These are phyloP conservation scores for Hippolais icterina DNA, from an alignment of 2,113 vertebrate species.

Conservation along the genomic window DNA sequence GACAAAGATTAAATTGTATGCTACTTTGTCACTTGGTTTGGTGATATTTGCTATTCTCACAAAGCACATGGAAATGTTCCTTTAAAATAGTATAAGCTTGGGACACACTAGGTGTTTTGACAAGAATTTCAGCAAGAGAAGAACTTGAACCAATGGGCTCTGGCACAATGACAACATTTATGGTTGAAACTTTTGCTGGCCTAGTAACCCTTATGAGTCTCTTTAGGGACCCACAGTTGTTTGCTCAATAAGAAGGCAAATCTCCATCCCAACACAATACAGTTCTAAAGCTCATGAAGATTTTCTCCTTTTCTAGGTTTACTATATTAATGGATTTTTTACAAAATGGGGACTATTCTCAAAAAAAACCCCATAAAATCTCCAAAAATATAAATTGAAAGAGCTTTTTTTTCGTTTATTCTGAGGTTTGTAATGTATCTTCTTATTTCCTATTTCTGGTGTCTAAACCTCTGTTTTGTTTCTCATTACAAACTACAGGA, in stretches of 20 bases:
- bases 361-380: neutral
- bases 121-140: neutral
- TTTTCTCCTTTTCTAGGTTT: neutral
- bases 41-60: neutral
- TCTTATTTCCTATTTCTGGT: neutral
- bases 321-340: neutral
- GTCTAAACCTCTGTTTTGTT: neutral
- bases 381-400: neutral
- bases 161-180: neutral
- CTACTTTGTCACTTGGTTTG: neutral
- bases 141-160: neutral
- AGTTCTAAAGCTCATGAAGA: neutral
- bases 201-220: neutral
- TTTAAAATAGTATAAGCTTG: neutral
- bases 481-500: neutral
- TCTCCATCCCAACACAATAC: neutral
- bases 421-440: neutral
- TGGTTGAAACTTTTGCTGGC: neutral
- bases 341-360: neutral
- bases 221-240: neutral
- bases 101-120: neutral
- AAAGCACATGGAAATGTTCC: neutral
- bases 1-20: neutral
- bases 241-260: neutral
- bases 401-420: neutral